These are phyloP conservation scores for Chloroceryle amazona DNA, from an alignment of 2,797 vertebrate genomes.

Conservation along the genomic window DNA sequence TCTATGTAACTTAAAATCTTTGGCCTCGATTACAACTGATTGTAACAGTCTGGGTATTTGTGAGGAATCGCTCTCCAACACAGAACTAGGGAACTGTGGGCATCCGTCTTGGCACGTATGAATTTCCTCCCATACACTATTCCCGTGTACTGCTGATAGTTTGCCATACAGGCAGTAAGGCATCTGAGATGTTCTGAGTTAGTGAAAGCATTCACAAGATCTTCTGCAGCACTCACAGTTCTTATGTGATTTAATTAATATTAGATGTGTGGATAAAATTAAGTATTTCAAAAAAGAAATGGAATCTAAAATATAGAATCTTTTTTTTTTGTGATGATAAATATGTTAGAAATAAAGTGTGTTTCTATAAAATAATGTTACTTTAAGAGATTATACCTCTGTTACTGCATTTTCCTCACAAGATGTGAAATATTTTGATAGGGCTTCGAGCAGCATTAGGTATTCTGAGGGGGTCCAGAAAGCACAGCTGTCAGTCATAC, in stretches of 20 bases:
- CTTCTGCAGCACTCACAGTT: neutral
- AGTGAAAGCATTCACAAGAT: neutral
- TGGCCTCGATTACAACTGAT: neutral
- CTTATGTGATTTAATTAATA: neutral
- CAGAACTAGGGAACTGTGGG: neutral
- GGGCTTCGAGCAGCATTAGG: conserved; percentile 44
- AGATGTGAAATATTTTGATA: conserved; percentile 48
- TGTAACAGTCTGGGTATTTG: neutral
- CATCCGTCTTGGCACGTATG: neutral
- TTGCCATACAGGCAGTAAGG: neutral
- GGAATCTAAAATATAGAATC: neutral
- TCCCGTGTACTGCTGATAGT: neutral
- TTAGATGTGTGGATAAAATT: neutral
- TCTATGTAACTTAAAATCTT: neutral
- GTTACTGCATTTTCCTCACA: conserved; percentile 21
- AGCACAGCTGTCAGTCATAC: conserved; percentile 78
- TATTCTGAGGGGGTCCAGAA: conserved; percentile 28
- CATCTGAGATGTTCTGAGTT: neutral
- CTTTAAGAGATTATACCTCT: neutral
- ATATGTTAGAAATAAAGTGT: neutral
- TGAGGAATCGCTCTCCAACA: neutral
- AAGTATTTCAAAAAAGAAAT: neutral
- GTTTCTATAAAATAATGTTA: conserved; percentile 3
- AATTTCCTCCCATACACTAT: neutral
- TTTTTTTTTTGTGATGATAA: neutral